Evolutionary conservation across 2,888 invertebrate genomes (phyloP).

Genomic region (Heliconius ismenius): DNA sequence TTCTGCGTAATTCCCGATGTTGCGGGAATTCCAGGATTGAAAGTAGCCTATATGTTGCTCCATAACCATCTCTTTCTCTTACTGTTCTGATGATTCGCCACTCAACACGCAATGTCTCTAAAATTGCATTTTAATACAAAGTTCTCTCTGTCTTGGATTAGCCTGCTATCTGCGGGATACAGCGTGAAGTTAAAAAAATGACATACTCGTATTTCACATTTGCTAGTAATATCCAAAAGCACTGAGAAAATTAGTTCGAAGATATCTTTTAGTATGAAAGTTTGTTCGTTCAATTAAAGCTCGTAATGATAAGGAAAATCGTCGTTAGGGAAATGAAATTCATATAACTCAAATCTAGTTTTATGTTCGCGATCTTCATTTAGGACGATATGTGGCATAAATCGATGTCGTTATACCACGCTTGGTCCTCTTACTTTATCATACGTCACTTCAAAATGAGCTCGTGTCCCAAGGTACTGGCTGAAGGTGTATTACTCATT

Average conservation of each 20-base stretch:
- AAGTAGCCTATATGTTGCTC: too few relatives aligned
- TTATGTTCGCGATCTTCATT: conserved; percentile 28
- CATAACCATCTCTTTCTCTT: too few relatives aligned
- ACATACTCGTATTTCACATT: background rate
- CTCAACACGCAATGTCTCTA: too few relatives aligned
- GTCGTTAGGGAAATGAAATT: conserved; percentile 21
- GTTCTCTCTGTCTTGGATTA: too few relatives aligned
- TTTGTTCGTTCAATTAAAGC: conserved; percentile 13
- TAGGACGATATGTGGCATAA: conserved; percentile 22
- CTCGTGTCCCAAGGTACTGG: conserved; percentile 4
- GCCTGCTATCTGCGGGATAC: too few relatives aligned
- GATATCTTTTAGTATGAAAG: conserved; percentile 16
- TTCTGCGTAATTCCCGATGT: too few relatives aligned
- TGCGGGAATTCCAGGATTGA: too few relatives aligned
- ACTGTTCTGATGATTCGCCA: too few relatives aligned
- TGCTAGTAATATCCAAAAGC: conserved; percentile 3
- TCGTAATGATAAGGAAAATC: conserved; percentile 8
- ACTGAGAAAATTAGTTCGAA: background rate
- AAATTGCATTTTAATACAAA: too few relatives aligned
- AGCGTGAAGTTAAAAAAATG: too few relatives aligned
- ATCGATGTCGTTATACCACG: conserved; percentile 31
- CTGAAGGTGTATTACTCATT: background rate
- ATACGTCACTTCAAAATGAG: conserved; percentile 36
- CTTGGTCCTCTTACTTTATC: conserved; percentile 32
- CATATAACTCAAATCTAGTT: conserved; percentile 22